Evolutionary conservation across 2,888 invertebrate genomes (phyloP).

Genomic region (Acholoe squamosa): DNA sequence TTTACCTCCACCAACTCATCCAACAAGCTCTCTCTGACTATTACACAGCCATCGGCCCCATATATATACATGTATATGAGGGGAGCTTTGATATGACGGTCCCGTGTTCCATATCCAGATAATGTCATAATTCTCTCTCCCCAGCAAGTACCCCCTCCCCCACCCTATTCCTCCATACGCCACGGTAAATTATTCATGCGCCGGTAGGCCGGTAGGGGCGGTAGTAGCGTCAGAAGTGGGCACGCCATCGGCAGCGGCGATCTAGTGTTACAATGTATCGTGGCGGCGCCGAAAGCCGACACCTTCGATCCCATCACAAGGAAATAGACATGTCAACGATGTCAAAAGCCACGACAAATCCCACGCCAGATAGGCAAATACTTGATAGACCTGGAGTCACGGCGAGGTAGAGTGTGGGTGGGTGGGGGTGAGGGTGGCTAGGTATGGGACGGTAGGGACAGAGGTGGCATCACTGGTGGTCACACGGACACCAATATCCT

Average conservation of each 20-base stretch:
- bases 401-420: not conserved
- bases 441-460: not conserved
- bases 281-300: not conserved
- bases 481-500: not conserved
- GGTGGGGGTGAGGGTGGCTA: not conserved
- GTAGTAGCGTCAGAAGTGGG: constrained; percentile 1
- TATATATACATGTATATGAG: constrained; percentile 23
- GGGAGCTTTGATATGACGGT: constrained; percentile 4
- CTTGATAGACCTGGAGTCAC: not conserved
- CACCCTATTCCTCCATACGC: not conserved
- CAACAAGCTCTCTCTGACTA: not conserved
- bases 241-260: not conserved
- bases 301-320: constrained; percentile 24
- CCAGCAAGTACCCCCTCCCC: not conserved
- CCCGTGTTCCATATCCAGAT: constrained; percentile 4
- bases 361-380: constrained; percentile 46
- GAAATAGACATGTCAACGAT: constrained; percentile 56
- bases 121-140: not conserved
- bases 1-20: not conserved
- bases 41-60: not conserved
- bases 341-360: constrained; percentile 53
- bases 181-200: not conserved
- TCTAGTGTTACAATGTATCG: constrained; percentile 44
- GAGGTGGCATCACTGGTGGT: not conserved
- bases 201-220: constrained; percentile 30